These are phyloP conservation scores for Bombus terrestris DNA, from an alignment of 1,140 invertebrate species.

Conservation along the genomic window DNA sequence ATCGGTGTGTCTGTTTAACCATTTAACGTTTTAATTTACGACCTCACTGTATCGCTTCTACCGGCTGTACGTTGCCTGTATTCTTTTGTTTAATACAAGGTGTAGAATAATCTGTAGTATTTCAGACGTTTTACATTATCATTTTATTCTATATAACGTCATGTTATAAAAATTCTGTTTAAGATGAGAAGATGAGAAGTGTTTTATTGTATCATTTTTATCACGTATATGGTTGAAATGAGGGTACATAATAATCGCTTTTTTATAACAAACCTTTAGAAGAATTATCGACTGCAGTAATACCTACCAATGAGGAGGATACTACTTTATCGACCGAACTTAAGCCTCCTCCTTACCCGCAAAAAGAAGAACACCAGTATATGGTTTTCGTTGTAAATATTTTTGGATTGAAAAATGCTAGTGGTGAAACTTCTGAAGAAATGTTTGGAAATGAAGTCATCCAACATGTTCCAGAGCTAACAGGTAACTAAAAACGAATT, in stretches of 20 bases:
- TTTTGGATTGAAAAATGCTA: slow-evolving; percentile 75
- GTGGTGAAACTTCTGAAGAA: slow-evolving; percentile 64
- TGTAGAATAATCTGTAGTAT: too few species aligned
- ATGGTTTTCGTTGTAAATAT: slow-evolving; percentile 78
- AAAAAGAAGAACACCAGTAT: slow-evolving; percentile 45
- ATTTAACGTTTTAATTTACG: too few species aligned
- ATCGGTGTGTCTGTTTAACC: too few species aligned
- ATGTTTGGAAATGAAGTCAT: slow-evolving; percentile 59
- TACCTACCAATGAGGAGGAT: slow-evolving; percentile 24
- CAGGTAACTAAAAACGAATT: slow-evolving; percentile 50
- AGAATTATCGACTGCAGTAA: neutral
- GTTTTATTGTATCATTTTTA: too few species aligned
- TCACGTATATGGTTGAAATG: too few species aligned
- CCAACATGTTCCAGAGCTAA: slow-evolving; percentile 46
- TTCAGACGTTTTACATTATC: too few species aligned
- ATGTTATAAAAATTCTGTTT: too few species aligned
- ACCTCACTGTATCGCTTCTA: too few species aligned
- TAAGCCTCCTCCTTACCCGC: slow-evolving; percentile 65
- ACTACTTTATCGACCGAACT: slow-evolving; percentile 74
- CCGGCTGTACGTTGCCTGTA: too few species aligned
- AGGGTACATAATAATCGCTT: neutral
- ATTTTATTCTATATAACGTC: too few species aligned
- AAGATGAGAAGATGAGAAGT: too few species aligned
- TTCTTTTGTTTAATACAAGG: too few species aligned
- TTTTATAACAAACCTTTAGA: neutral